Base-by-base conservation (phyloP, 2,888 invertebrate genomes). In the Nemurella pictetii region DNA sequence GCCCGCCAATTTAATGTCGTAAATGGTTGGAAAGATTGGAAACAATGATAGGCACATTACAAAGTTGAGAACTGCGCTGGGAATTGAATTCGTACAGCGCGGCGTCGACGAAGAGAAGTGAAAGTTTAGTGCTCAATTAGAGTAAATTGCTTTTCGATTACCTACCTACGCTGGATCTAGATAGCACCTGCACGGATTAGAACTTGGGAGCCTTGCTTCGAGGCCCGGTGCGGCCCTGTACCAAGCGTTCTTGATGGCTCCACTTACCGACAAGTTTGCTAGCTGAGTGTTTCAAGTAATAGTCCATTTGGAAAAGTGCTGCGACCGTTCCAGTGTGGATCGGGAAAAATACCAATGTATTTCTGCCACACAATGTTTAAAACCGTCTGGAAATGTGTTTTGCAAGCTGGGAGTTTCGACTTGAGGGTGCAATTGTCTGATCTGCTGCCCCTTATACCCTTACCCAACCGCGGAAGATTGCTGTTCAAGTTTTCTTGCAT, bases 1-100 rank as follows among this genome's bases (percentile, higher is more conserved):
- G 29, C 32, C 5, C 80, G 80, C 82, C 82, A 72, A 82, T 82
- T 82, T 82, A 82, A 82, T 82, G 82, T 36, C 29, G 55, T 82
- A 82, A 81, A 82, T 82, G 55, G 82, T 26, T 55, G 3, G 25
- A 15, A 82, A 55, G 82, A 82, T 82, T 82, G 72, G 82, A 82
- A 82, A 82, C 82, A 82, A 82, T 72, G 82, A 35, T 81, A 55
- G 27, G n/a, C n/a, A n/a, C 27, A 82, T 55, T 15, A 78, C 82
- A 55, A 82, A 82, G 82, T 82, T 72, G 82, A 72, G 82, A 82
- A 82, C 27, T 78, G 26, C 26, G 32, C 32, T 3, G 55, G 55
- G 72, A 82, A 82, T 82, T 82, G 72, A 82, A 82, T 82, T 82
- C 72, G 82, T 28, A 35, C n/a, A 9, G 28, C 75, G 9, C 2